Evolutionary conservation across 2,113 vertebrate genomes (phyloP).

Genomic region (Benitochromis conjunctus): DNA sequence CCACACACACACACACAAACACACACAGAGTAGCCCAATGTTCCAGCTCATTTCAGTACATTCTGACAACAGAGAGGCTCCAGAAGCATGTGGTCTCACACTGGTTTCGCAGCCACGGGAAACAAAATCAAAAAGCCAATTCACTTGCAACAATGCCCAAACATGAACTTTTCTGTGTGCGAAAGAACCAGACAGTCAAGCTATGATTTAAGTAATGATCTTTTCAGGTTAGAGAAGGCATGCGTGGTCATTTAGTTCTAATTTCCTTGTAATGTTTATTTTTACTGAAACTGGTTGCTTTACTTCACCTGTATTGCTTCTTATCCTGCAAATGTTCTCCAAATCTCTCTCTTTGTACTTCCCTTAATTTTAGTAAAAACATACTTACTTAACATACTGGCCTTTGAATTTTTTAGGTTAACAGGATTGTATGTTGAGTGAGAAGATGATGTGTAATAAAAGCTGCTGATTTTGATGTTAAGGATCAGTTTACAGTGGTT

Average conservation of each 20-base stretch:
- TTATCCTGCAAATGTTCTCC: background rate
- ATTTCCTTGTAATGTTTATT: background rate
- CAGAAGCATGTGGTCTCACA: conserved; percentile 30
- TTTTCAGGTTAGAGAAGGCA: conserved; percentile 2
- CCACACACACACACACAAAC: background rate
- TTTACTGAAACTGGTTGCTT: background rate
- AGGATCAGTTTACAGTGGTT: background rate
- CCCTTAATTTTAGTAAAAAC: background rate
- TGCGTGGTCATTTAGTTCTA: background rate
- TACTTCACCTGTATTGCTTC: background rate
- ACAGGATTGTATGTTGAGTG: background rate
- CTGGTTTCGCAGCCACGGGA: conserved; percentile 23
- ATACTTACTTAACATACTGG: background rate
- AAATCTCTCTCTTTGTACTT: background rate
- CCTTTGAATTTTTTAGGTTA: background rate
- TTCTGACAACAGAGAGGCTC: conserved; percentile 37
- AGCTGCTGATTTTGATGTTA: background rate
- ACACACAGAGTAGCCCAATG: conserved; percentile 4
- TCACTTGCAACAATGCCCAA: conserved; percentile 31
- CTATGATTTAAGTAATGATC: conserved; percentile 11
- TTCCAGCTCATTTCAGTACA: conserved; percentile 52
- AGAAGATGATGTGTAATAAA: background rate
- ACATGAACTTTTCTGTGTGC: conserved; percentile 14
- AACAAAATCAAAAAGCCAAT: conserved; percentile 44
- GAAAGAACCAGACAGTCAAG: background rate